Percentiles rank a stretch among this genome's conserved stretches.
phyloP scores from a whole-genome alignment of 2,113 vertebrate genomes.

The Marcusenius ussheri region DNA sequence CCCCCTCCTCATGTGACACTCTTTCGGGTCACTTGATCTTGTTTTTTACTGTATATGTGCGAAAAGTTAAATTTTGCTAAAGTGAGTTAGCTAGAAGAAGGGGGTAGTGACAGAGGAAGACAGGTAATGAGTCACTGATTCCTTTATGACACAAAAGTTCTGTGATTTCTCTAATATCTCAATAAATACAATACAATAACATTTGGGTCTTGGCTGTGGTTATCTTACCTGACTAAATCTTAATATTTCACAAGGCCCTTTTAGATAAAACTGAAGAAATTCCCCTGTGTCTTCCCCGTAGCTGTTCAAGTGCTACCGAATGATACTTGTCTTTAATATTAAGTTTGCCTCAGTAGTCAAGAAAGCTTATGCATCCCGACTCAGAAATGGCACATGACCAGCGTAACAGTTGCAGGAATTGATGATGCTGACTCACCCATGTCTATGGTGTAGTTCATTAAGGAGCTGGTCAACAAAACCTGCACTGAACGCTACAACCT shows the following conservation, averaged over 20 bases:
- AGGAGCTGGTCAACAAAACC: constrained; percentile 55
- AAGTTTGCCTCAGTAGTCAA: not conserved
- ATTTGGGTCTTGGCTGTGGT: not conserved
- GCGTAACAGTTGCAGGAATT: not conserved
- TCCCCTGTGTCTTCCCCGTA: not conserved
- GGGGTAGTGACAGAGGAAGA: not conserved
- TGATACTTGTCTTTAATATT: not conserved
- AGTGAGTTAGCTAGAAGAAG: not conserved
- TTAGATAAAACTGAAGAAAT: not conserved
- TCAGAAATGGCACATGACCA: not conserved
- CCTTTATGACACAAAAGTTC: not conserved
- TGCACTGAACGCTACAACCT: constrained; percentile 47
- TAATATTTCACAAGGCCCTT: not conserved
- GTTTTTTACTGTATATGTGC: not conserved
- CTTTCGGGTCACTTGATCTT: not conserved
- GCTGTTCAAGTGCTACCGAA: not conserved
- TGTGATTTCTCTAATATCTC: not conserved
- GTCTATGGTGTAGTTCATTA: constrained; percentile 46
- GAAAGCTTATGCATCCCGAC: not conserved
- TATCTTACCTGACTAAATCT: not conserved
- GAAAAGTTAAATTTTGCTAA: not conserved
- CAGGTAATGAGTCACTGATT: not conserved
- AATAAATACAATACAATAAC: not conserved
- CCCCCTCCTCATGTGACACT: not conserved
- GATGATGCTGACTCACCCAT: not conserved